Percentiles rank a stretch among this genome's conserved stretches.
These are phyloP conservation scores for Erebia epiphron DNA, from an alignment of 2,888 invertebrate genomes.

Conservation along the genomic window DNA sequence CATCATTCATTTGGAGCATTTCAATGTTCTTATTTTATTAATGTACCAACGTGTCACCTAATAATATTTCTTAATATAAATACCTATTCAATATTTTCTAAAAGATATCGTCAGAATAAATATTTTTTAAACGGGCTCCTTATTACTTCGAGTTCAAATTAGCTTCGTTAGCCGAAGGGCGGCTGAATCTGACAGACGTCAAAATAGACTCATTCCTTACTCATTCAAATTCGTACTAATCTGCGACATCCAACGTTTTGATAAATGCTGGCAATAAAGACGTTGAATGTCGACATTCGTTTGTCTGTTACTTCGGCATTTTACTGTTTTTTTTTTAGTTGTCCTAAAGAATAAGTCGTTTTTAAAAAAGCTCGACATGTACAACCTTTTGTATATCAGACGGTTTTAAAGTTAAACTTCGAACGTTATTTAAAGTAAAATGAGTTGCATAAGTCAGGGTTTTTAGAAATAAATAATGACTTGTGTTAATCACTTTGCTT, in stretches of 20 bases:
- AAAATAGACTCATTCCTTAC: constrained; percentile 72
- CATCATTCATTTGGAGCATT: no score
- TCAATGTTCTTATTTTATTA: no score
- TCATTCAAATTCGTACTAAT: constrained; percentile 58
- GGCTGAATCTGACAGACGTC: constrained; percentile 73
- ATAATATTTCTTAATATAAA: constrained; percentile 12
- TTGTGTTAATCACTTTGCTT: no score
- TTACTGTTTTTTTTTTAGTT: constrained; percentile 14
- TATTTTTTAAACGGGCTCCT: constrained; percentile 51
- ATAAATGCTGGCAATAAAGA: constrained; percentile 40
- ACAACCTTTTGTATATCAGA: background rate
- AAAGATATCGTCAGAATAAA: constrained; percentile 28
- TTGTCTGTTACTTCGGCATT: constrained; percentile 14
- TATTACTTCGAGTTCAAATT: constrained; percentile 59
- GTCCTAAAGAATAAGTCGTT: constrained; percentile 3
- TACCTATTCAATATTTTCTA: background rate
- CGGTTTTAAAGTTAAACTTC: no score
- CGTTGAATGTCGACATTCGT: constrained; percentile 27
- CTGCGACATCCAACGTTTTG: constrained; percentile 44
- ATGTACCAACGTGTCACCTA: background rate
- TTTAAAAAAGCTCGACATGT: background rate
- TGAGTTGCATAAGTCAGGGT: no score
- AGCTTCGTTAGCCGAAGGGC: constrained; percentile 76
- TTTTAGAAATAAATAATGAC: no score
- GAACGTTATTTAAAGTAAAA: no score